These are phyloP conservation scores for Trissolcus basalis DNA, from an alignment of 1,140 invertebrate species.

Conservation along the genomic window DNA sequence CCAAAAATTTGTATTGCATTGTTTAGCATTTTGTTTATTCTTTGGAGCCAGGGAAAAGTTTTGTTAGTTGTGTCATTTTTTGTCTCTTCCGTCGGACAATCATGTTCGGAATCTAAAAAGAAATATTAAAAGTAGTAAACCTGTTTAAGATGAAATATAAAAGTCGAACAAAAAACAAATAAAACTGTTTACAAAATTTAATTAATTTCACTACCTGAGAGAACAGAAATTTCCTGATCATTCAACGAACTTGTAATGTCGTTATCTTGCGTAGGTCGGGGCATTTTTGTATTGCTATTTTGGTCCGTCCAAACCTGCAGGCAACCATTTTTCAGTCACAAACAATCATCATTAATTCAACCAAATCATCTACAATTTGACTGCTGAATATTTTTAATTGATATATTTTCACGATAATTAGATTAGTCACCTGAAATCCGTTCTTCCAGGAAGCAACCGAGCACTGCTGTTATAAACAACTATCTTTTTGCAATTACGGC, in stretches of 20 bases:
- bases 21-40: slow-evolving; percentile 57
- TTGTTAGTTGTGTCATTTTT: slow-evolving; percentile 32
- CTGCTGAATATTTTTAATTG: no score
- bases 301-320: no score
- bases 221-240: slow-evolving; percentile 24
- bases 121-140: not conserved
- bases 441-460: no score
- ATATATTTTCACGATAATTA: no score
- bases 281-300: slow-evolving; percentile 25
- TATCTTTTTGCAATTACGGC: no score
- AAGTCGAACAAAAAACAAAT: not conserved
- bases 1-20: slow-evolving; percentile 53
- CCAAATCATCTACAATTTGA: no score
- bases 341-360: no score
- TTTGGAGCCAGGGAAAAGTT: slow-evolving; percentile 62
- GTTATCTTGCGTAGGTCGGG: slow-evolving; percentile 55
- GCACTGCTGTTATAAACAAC: no score
- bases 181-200: not conserved
- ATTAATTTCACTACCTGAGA: no score
- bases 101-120: slow-evolving; percentile 29
- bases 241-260: slow-evolving; percentile 56
- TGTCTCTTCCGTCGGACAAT: slow-evolving; percentile 1
- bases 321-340: no score
- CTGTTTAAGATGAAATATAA: not conserved
- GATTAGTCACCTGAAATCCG: no score